A percentile compares a stretch with the other conserved stretches of the same genome.
Evolutionary conservation across 2,113 vertebrate species (phyloP).

Genomic region (Furnarius figulus): DNA sequence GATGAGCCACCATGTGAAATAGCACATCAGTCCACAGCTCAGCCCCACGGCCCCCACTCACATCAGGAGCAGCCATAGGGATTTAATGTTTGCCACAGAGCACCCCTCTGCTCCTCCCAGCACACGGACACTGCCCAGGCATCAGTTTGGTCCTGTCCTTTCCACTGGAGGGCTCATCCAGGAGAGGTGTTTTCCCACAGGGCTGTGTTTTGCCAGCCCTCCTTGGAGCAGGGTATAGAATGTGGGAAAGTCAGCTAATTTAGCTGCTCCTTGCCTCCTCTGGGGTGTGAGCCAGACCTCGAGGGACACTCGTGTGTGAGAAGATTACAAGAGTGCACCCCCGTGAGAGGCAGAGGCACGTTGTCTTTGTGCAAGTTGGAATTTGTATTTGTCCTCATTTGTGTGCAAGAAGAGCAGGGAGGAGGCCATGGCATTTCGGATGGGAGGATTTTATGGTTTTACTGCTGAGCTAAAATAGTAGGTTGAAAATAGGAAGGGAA

Average conservation of each 20-base stretch:
- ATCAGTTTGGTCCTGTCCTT: neutral
- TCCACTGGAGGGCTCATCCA: neutral
- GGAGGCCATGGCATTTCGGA: neutral
- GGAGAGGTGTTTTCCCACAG: neutral
- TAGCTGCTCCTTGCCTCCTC: neutral
- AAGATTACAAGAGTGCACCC: neutral
- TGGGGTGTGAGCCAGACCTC: neutral
- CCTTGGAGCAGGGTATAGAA: neutral
- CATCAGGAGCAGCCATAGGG: rapidly evolving
- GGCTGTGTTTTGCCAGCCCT: neutral
- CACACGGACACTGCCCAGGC: rapidly evolving
- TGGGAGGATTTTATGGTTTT: constrained; percentile 7
- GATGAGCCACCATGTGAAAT: neutral
- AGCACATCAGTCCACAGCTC: rapidly evolving
- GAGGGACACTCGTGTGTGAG: neutral
- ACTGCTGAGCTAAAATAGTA: constrained; percentile 30
- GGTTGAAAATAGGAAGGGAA: neutral
- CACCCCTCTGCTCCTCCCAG: neutral
- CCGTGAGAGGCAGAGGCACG: neutral
- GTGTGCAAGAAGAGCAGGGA: neutral
- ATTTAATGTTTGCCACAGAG: rapidly evolving
- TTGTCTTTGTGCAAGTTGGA: neutral
- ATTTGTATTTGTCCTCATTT: neutral
- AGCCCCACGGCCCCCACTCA: rapidly evolving
- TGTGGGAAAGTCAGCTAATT: neutral